Base-by-base conservation (phyloP, 2,888 invertebrate species). In the Pollenia amentaria region DNA sequence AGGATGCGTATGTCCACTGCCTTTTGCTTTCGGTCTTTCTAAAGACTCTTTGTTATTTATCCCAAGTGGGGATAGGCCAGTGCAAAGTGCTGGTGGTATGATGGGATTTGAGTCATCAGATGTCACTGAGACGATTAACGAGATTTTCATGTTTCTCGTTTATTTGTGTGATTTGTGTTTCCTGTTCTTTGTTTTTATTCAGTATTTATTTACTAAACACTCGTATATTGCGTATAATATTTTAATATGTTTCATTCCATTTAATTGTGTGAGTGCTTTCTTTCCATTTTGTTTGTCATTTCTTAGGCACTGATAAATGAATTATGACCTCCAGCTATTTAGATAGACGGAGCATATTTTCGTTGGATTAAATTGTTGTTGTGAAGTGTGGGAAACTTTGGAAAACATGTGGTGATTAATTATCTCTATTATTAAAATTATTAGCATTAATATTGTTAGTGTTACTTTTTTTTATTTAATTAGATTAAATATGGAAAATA, bases 221-320 rank as follows among this genome's bases (percentile, higher is more conserved):
- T 29, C 1, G 29, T 48, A 40, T 40, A 53, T 57, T 70, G 57
- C 44, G 55, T 69, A 16, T 16, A 12, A 21, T 48, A 12, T 73
- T 40, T 60, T 16, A 16, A 12, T 42, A 42, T 40, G 21, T 73
- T 44, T 64, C 62, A 16, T 16, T 29, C n/a, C 9, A 55, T 55
- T 46, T 16, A 21, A 29, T 62, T 1, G 42, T 48, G 29, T 44
- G 46, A 44, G 16, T 64, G 16, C 53, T 75, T 72, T 16, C 57
- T 67, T 18, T 51, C 16, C 16, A 51, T 60, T 72, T 75, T 51
- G 42, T 64, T 55, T 85, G 65, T 75, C 80, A 76, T 83, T 79
- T 75, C 62, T 60, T 65, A 64, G 85, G 78, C 83, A 77, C 77
- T 83, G 87, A 88, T 88, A 88, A 89, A 89, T 89, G 88, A 89